These are phyloP conservation scores for Uropsilus gracilis DNA, from an alignment of 2,113 vertebrate genomes.

Conservation along the genomic window DNA sequence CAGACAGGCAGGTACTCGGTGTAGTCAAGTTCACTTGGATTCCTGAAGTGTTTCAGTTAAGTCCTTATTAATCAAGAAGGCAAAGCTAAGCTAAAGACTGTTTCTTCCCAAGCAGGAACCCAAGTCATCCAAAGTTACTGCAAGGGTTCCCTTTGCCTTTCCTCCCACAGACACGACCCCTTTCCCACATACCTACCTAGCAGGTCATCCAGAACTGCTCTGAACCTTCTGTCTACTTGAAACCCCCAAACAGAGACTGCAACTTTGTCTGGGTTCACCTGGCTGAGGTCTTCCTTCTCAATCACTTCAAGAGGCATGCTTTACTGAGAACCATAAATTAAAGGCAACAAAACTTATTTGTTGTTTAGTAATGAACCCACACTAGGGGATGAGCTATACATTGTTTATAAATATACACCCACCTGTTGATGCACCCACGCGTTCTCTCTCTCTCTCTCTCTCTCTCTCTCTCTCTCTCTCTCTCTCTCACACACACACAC, in stretches of 20 bases:
- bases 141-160: neutral
- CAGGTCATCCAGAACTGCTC: neutral
- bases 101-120: neutral
- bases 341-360: neutral
- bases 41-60: neutral
- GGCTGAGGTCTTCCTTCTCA: neutral
- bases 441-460: too few species aligned
- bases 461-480: too few species aligned
- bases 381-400: neutral
- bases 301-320: neutral
- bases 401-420: neutral
- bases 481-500: too few species aligned
- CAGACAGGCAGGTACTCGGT: neutral
- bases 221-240: neutral
- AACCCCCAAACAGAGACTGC: neutral
- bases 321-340: neutral
- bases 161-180: neutral
- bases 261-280: neutral
- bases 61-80: neutral
- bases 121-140: neutral
- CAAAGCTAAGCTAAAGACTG: neutral
- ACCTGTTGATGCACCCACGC: neutral
- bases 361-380: constrained; percentile 24
- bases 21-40: neutral
- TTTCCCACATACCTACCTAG: neutral